Evolutionary conservation across 2,888 invertebrate species (phyloP), one percentile per base, ranked within the genome.

Genomic region (Diloba caeruleocephala): DNA sequence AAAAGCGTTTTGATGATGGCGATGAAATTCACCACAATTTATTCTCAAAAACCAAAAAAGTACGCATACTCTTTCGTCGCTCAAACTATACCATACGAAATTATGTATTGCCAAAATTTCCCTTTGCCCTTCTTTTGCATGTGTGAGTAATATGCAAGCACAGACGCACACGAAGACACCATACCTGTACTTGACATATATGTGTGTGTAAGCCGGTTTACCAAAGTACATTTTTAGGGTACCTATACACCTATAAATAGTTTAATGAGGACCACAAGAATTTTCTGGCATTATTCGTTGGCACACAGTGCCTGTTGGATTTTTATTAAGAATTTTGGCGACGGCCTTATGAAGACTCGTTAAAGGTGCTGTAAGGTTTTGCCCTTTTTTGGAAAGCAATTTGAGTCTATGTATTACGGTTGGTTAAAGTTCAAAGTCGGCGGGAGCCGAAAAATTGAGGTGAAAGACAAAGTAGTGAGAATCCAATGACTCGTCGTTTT

Each of bases 61-160:
- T n/a, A 14, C 42, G 60, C 84, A 81, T 71, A 34, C 0, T 61
- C 0, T 31, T 66, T 2, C 0, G 34, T 6, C 55, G 74, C 25
- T 61, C 55, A 31, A 2, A 15, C 49, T 62, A 32, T 76, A 81
- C 52, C 63, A 76, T 63, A 79, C 81, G 78, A 87, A 87, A 84
- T 85, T 82, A n/a, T n/a, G n/a, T n/a, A 88, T 91, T 89, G 88
- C 91, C 92, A 80, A 92, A 92, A 89, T 92, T 91, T 91, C 90
- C 90, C 89, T 91, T 88, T 81, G 89, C 89, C 90, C 90, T 90
- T 85, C 76, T 41, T 46, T 26, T 43, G 49, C 23, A 7, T 67
- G 82, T 82, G 82, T 79, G 84, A 41, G 77, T 65, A 57, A 72
- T 77, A 75, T 76, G 76, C 80, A 59, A 31, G 73, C 69, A 75